These are phyloP conservation scores for Uloborus plumipes DNA, from an alignment of 2,888 invertebrate species.

Conservation along the genomic window DNA sequence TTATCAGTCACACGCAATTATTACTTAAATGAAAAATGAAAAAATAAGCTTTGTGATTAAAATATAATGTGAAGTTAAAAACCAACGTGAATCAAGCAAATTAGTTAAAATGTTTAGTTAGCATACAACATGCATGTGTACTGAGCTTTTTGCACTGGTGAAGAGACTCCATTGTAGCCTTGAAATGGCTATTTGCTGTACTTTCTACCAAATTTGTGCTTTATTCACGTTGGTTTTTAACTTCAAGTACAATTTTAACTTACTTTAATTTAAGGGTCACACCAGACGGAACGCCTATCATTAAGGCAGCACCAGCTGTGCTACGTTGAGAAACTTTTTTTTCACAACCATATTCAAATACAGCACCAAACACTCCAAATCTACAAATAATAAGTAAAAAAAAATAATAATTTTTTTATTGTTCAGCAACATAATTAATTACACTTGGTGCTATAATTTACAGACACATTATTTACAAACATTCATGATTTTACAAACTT, in stretches of 20 bases:
- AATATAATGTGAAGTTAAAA: too few species aligned
- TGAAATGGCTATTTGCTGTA: too few species aligned
- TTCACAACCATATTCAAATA: conserved; percentile 91
- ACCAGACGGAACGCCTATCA: conserved; percentile 87
- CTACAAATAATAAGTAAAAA: conserved; percentile 73
- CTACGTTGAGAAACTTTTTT: conserved; percentile 93
- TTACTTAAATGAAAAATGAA: too few species aligned
- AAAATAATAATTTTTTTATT: neutral
- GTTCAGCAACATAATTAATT: neutral
- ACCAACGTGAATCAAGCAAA: too few species aligned
- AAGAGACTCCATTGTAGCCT: too few species aligned
- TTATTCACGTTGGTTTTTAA: too few species aligned
- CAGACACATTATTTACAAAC: neutral
- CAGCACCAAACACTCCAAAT: conserved; percentile 86
- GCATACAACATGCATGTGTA: too few species aligned
- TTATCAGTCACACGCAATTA: too few species aligned
- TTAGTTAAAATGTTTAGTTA: too few species aligned
- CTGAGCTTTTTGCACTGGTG: too few species aligned
- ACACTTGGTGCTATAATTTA: neutral
- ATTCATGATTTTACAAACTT: neutral
- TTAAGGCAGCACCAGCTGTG: conserved; percentile 85
- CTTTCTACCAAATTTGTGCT: too few species aligned
- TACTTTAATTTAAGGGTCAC: conserved; percentile 90
- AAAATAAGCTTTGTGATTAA: too few species aligned
- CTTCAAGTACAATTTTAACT: conserved; percentile 68